Evolutionary conservation across 1,140 invertebrate species (phyloP).

Genomic region (Pachypsylla venusta): DNA sequence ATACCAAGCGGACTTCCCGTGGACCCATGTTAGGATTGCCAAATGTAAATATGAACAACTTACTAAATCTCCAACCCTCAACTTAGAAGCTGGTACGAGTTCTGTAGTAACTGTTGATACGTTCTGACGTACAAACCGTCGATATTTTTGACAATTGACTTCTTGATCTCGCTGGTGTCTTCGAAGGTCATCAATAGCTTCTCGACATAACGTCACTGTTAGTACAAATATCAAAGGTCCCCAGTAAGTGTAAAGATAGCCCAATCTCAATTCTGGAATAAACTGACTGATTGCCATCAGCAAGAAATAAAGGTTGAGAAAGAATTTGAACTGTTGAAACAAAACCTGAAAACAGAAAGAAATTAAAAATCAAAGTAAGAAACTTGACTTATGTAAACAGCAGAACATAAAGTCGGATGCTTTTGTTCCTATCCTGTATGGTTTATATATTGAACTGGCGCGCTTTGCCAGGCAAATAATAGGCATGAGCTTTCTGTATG

Average conservation of each 20-base stretch:
- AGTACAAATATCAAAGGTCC: conserved; percentile 94
- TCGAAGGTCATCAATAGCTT: conserved; percentile 91
- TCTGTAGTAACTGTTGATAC: conserved; percentile 35
- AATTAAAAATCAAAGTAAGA: too few relatives aligned
- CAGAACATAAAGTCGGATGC: too few relatives aligned
- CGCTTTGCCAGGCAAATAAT: too few relatives aligned
- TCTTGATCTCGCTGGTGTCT: conserved; percentile 81
- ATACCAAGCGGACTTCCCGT: too few relatives aligned
- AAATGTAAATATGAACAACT: conserved; percentile 17
- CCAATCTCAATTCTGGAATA: conserved; percentile 88
- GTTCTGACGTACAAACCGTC: conserved; percentile 42
- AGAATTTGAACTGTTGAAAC: conserved; percentile 98
- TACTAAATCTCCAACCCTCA: conserved; percentile 65
- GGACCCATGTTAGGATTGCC: too few relatives aligned
- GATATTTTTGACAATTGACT: conserved; percentile 83
- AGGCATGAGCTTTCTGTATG: too few relatives aligned
- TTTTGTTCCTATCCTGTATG: too few relatives aligned
- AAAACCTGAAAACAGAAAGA: conserved; percentile 49
- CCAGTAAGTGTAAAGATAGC: conserved; percentile 98
- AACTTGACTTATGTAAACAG: too few relatives aligned
- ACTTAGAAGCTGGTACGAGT: conserved; percentile 42
- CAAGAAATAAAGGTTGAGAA: conserved; percentile 95
- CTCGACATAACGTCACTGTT: conserved; percentile 85
- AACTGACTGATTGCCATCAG: conserved; percentile 97
- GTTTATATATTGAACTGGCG: too few relatives aligned